Base-by-base conservation (phyloP, 2,888 invertebrate species). In the Mythimna pallens region DNA sequence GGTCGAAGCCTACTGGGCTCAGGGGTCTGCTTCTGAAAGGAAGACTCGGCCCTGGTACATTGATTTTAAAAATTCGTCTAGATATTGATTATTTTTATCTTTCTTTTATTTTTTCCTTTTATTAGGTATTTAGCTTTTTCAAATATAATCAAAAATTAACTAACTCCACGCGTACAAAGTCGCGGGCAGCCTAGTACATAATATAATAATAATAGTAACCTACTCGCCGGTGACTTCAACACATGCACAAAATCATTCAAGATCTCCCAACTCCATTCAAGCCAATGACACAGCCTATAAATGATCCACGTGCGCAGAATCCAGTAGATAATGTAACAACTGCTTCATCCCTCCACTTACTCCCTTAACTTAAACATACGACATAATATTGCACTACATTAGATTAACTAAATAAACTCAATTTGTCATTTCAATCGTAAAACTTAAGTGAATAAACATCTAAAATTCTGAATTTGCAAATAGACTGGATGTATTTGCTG, bases 401-500 rank as follows among this genome's bases (percentile, higher is more conserved):
- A 70, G 69, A 55, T 20, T 54, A 74, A 80, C 85, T 85, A 83
- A 74, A 73, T 68, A 74, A 73, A 85, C 57, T 61, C 50, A 61
- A 81, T 74, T 65, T 73, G 52, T 79, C 83, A 74, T 76, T 82
- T 73, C 73, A 67, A 76, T 76, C 78, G 73, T 73, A 57, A 72
- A 47, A 47, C 17, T 62, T 76, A 47, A 47, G 17, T 66, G 66
- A 79, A 70, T 47, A 75, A 67, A 67, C 65, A 58, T 72, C 17
- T 47, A 20, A 47, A 47, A 47, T 47, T 17, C 47, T 47, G 52
- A 73, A 63, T 78, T 40, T 59, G 59, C n/a, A 66, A 69, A 66
- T 47, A 59, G 55, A 61, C 20, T 47, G 30, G 12, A 30, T 75
- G 17, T 55, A n/a, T 59, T 70, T 61, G 12, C 34, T 7, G 17